Conservation (phyloP, 2,888 invertebrate species). For the Cephus nigrinus region DNA sequence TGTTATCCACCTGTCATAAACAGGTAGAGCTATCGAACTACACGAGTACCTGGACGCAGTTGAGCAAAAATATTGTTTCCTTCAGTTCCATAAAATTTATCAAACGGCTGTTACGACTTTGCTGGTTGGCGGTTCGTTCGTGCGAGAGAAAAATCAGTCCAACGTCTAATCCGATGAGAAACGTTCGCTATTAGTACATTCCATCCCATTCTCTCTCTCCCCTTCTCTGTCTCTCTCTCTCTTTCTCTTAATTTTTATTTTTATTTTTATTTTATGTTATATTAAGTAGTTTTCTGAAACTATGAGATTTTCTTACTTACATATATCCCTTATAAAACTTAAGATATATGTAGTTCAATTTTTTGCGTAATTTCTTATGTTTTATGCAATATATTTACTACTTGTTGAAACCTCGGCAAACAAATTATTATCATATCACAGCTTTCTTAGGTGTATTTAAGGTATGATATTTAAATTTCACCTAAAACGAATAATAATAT, state of each 20-base stretch:
- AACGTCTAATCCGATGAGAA: background rate
- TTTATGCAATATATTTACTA: too few species aligned
- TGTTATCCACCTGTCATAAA: slow-evolving; percentile 50
- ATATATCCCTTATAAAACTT: too few species aligned
- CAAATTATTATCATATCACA: too few species aligned
- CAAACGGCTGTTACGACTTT: slow-evolving; percentile 37
- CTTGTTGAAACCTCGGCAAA: too few species aligned
- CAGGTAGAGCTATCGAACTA: slow-evolving; percentile 46
- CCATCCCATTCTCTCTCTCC: slow-evolving; percentile 19
- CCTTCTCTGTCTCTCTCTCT: background rate
- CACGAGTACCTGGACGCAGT: slow-evolving; percentile 38
- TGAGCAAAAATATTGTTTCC: slow-evolving; percentile 54
- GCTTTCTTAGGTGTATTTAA: too few species aligned
- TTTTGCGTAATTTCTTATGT: too few species aligned
- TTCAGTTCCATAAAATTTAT: slow-evolving; percentile 56
- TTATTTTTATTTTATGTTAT: too few species aligned
- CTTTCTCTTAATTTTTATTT: background rate
- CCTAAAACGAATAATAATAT: too few species aligned
- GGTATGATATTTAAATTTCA: too few species aligned
- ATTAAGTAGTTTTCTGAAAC: too few species aligned
- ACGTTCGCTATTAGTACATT: slow-evolving; percentile 9
- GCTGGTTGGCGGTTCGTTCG: background rate
- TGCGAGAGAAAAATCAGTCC: background rate
- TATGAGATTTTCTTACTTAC: too few species aligned
- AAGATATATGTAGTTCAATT: too few species aligned